These are phyloP conservation scores for Embidobia sp. DNA, from an alignment of 2,888 invertebrate species.

Conservation along the genomic window DNA sequence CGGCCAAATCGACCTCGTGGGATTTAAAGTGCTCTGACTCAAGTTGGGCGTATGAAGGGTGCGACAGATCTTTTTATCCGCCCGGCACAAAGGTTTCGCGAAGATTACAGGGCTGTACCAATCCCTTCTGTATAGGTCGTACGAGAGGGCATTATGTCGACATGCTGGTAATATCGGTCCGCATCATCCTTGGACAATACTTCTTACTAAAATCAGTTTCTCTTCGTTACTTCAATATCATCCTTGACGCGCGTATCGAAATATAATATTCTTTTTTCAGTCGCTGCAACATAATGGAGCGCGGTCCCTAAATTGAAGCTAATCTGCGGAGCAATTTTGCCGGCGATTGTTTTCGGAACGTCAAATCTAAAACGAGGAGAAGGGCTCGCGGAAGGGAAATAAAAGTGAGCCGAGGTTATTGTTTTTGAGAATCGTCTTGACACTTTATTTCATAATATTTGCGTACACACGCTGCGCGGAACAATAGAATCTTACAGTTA, in stretches of 20 bases:
- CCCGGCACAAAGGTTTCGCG: slow-evolving; percentile 76
- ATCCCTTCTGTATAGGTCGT: slow-evolving; percentile 77
- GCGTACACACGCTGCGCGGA: slow-evolving; percentile 53
- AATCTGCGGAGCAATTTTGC: slow-evolving; percentile 25
- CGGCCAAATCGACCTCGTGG: slow-evolving; percentile 56
- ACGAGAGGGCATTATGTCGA: slow-evolving; percentile 73
- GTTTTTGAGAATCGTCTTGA: slow-evolving; percentile 38
- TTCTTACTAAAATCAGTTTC: slow-evolving; percentile 62
- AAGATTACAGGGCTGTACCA: slow-evolving; percentile 78
- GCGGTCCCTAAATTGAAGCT: slow-evolving; percentile 24
- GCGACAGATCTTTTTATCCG: slow-evolving; percentile 77
- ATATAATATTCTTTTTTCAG: slow-evolving; percentile 58
- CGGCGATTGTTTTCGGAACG: slow-evolving; percentile 11
- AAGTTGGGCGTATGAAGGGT: slow-evolving; percentile 64
- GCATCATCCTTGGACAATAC: slow-evolving; percentile 77
- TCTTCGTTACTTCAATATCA: slow-evolving; percentile 65
- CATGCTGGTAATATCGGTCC: slow-evolving; percentile 73
- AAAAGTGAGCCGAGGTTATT: too few relatives aligned
- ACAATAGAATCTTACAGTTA: slow-evolving; percentile 46
- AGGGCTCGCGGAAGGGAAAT: too few relatives aligned
- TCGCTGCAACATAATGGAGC: slow-evolving; percentile 23
- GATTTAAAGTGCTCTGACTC: slow-evolving; percentile 67
- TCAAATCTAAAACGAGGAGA: too few relatives aligned
- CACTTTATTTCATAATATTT: slow-evolving; percentile 59
- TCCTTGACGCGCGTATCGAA: slow-evolving; percentile 60